Percentiles rank a stretch among this genome's conserved stretches.
These are phyloP conservation scores for Gopherus flavomarginatus DNA, from an alignment of 2,113 vertebrate genomes.

Conservation along the genomic window DNA sequence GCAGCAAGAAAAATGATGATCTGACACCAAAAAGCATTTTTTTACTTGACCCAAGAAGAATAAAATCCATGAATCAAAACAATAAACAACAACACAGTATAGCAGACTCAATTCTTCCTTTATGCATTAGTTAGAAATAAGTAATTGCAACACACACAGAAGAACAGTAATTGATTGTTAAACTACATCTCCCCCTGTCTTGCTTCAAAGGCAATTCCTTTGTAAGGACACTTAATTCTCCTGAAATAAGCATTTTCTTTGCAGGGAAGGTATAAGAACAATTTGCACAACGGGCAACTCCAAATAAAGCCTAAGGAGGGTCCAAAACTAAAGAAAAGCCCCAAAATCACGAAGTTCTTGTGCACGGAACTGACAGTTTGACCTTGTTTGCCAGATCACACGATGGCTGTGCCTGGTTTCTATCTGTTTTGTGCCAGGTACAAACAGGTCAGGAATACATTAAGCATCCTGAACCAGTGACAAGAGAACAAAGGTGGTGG, in stretches of 20 bases:
- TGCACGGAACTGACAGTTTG: not conserved
- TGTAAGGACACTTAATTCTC: rapidly evolving
- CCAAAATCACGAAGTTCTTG: not conserved
- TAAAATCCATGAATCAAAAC: not conserved
- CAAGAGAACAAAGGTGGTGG: not conserved
- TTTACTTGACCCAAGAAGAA: not conserved
- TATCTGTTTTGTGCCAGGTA: not conserved
- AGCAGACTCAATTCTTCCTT: not conserved
- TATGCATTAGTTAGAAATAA: rapidly evolving
- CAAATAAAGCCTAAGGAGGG: not conserved
- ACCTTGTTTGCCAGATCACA: not conserved
- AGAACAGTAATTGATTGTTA: not conserved
- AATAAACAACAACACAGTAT: not conserved
- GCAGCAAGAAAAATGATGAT: not conserved
- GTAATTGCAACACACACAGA: not conserved
- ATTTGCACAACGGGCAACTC: not conserved
- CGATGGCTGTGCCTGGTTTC: rapidly evolving
- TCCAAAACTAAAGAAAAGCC: rapidly evolving
- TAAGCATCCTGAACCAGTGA: not conserved
- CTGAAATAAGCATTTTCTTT: rapidly evolving
- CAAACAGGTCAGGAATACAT: not conserved
- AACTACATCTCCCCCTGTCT: not conserved
- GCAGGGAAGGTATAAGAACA: not conserved
- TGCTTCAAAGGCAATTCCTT: not conserved
- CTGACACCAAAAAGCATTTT: not conserved